Base-by-base conservation (phyloP, 2,888 invertebrate genomes). In the Allolobophora icterica region DNA sequence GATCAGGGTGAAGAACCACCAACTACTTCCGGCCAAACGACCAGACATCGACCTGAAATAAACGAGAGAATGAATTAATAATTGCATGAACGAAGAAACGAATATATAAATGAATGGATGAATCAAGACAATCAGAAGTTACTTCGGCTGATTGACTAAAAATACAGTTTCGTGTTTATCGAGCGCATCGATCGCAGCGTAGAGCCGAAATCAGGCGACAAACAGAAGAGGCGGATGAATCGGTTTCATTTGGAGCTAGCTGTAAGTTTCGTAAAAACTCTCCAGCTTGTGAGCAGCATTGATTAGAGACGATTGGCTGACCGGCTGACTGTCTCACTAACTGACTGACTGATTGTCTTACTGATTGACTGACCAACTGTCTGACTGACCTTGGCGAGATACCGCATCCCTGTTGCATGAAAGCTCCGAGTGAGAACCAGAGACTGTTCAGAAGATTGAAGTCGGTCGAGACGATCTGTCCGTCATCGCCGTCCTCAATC, bases 1-100 rank as follows among this genome's bases (percentile, higher is more conserved):
- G 94, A 99, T 99, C 93, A 99, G 96, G 0, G 99, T 99, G 96
- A 99, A 99, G 96, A 99, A 99, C 99, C 99, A 99, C 99, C 99
- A 99, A 2, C 99, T 99, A 35, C 87, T 87, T 5, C 87, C 87
- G 13, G 87, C 87, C 87, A 87, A 38, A 19, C 87, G 34, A 2
- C 87, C 87, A 8, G 87, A 87, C 87, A 87, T 87, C 87, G 87
- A 87, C 24, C 87, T 87, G 35, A 87, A 87, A 87, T 38, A n/a
- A 71, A 71, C n/a, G 71, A 71, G 0, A 1, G 71, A 71, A 71
- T 71, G 98, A 34, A 35, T 17, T 0, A 87, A 35, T 34, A 21
- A 87, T 13, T 35, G 5, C 5, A 34, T 4, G 21, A 87, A 87
- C 35, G n/a, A 71, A 71, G 0, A n/a, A 71, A 71, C n/a, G n/a